Base-by-base conservation (phyloP, 2,888 invertebrate genomes). In the Coenonympha glycerion region DNA sequence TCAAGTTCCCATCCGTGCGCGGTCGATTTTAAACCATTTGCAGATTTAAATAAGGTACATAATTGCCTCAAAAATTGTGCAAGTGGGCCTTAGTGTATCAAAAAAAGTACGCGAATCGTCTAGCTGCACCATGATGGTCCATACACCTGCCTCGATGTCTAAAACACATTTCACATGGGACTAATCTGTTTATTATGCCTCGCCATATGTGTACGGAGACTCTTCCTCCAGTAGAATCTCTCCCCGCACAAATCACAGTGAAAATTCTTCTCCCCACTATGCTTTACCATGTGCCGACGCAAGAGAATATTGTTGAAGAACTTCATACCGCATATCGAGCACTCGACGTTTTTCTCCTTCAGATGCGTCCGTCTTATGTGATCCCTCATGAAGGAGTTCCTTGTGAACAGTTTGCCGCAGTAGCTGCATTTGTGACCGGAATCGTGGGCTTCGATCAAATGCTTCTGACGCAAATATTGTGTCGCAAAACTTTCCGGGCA, bases 231-330 rank as follows among this genome's bases (percentile, higher is more conserved):
- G 30, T 89, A 88, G 56, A 91, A 89, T 58, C 89, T 81, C 53
- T 89, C 89, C 0, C 89, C 89, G 50, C 91, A 91, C 1, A 90
- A 73, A 39, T 91, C 89, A 55, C 91, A 91, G 44, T 90, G 87
- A 52, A 89, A 89, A 39, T 85, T 87, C 49, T 88, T 88, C 30
- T 89, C 89, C 1, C 88, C 88, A 33, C 86, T 86, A 48, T 86
- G 86, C 41, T 83, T 86, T 0, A 84, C 77, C 83, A 86, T 83
- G 42, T 86, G 87, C 1, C 83, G 63, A 28, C 79, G 71, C 6
- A 85, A 49, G 4, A 86, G 68, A 3, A 84, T 79, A 49, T 83
- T 82, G 45, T 85, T 86, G 26, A 86, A 86, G 57, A 87, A 87
- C 60, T 81, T 84, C 75, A 84, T 82, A 48, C 66, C 72, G 47